Base-by-base conservation (phyloP, 2,888 invertebrate species). In the Parnassius smintheus region DNA sequence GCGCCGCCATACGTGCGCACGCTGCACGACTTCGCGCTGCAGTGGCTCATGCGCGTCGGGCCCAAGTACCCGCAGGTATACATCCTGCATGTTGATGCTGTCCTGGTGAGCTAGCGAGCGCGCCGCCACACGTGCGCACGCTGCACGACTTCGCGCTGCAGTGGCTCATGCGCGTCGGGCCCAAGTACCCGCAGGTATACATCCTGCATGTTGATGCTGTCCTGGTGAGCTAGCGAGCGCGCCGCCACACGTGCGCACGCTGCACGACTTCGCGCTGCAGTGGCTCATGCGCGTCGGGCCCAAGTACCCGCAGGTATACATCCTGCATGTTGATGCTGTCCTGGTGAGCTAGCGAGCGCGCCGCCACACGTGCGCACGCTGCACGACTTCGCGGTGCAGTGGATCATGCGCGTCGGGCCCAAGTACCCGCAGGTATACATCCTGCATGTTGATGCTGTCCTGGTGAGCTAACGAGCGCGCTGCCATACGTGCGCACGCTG, bases 231-330 rank as follows among this genome's bases (percentile, higher is more conserved):
- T 95, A 49, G 13, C 73, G 1, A 75, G 76, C 8, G 82, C 83
- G 10, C 67, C 84, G 62, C 93, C 95, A 70, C 94, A 94, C 80
- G 94, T 93, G 50, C 92, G 94, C 49, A 93, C 94, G 57, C 90
- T 98, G 51, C 98, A 99, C 83, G 98, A 98, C 70, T 95, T 96
- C 74, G 96, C 97, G 67, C 93, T 99, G 71, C 95, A 96, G 71
- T 96, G 96, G 94, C 93, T 99, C 18, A 97, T 97, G 83, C 95
- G 96, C 77, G 96, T 98, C 72, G 99, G 98, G 0, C 98, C 98
- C 0, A 96, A 96, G 79, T 97, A 98, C 90, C 98, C 98, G 22
- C 95, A 97, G 93, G 96, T 95, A 82, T 44, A 8, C 25, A 22
- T 9, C n/a, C n/a, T 13, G 18, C 13, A 7, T 13, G n/a, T 2